Evolutionary conservation across 2,888 invertebrate genomes (phyloP).

Genomic region (Stenotaenia linearis): DNA sequence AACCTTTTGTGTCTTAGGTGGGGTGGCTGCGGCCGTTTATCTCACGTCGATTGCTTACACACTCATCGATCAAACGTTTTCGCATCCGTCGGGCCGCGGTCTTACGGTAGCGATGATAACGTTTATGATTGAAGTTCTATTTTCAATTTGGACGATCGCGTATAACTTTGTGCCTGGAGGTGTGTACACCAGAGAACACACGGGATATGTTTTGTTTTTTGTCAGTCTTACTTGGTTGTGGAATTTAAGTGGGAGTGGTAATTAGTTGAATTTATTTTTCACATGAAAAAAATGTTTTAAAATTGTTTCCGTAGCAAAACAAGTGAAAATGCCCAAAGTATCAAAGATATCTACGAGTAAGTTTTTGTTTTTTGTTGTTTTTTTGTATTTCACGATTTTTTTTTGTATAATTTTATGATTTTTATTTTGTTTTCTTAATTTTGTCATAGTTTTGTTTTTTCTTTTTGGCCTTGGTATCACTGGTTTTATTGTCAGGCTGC

Average conservation of each 20-base stretch:
- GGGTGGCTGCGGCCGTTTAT: slow-evolving; percentile 43
- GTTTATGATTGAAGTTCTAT: slow-evolving; percentile 45
- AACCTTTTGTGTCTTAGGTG: slow-evolving; percentile 41
- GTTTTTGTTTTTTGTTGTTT: background rate
- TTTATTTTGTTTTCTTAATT: slow-evolving; percentile 27
- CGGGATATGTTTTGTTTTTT: slow-evolving; percentile 43
- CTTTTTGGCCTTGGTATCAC: slow-evolving; percentile 28
- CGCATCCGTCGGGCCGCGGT: slow-evolving; percentile 43
- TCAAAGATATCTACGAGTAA: background rate
- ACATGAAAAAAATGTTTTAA: too few species aligned
- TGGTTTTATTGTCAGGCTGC: slow-evolving; percentile 27
- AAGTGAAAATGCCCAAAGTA: too few species aligned
- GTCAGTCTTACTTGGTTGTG: slow-evolving; percentile 42
- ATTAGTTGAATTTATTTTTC: too few species aligned
- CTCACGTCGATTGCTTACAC: slow-evolving; percentile 46
- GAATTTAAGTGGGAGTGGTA: slow-evolving; percentile 34
- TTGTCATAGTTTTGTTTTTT: slow-evolving; percentile 31
- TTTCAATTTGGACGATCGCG: slow-evolving; percentile 49
- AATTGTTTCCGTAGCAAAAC: too few species aligned
- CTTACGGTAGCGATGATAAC: slow-evolving; percentile 42
- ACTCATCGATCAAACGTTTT: slow-evolving; percentile 42
- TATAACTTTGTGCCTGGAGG: slow-evolving; percentile 50
- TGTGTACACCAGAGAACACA: slow-evolving; percentile 47
- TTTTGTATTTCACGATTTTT: slow-evolving; percentile 9
- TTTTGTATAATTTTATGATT: too few species aligned